Conservation (phyloP, 2,113 vertebrate genomes). For the Hemichromis elongatus region DNA sequence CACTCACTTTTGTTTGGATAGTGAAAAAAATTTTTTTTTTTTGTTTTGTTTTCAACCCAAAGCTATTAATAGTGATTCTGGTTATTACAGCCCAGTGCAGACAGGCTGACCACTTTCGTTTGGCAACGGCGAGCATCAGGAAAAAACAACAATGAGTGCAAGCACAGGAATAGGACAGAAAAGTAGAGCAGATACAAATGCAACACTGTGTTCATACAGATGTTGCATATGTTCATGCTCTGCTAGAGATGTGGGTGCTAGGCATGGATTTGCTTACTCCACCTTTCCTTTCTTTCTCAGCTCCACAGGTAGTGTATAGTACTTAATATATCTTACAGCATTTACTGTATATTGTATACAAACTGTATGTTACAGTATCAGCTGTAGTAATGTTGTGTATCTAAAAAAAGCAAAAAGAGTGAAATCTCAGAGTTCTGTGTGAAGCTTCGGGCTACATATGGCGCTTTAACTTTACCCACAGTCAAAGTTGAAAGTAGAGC, state of each 20-base stretch:
- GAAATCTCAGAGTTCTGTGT: neutral
- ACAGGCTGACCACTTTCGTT: neutral
- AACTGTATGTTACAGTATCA: neutral
- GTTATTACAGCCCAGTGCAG: neutral
- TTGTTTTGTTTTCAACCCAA: neutral
- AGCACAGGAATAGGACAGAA: neutral
- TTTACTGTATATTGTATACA: neutral
- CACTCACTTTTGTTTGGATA: neutral
- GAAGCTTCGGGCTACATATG: neutral
- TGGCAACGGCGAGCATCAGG: neutral
- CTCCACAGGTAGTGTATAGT: neutral
- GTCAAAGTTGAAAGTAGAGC: conserved; percentile 57
- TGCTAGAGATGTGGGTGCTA: neutral
- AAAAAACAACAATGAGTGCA: neutral
- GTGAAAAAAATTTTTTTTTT: neutral
- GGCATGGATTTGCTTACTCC: neutral
- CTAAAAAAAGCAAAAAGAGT: neutral
- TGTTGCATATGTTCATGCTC: neutral
- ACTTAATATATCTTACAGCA: neutral
- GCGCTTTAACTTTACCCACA: neutral
- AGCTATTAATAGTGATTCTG: neutral
- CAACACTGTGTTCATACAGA: neutral
- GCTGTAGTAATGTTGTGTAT: neutral
- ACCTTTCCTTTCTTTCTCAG: neutral
- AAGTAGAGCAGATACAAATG: neutral